A percentile compares a stretch with the other conserved stretches of the same genome.
These are phyloP conservation scores for Alligator mississippiensis DNA, from an alignment of 2,113 vertebrate genomes.

Conservation along the genomic window DNA sequence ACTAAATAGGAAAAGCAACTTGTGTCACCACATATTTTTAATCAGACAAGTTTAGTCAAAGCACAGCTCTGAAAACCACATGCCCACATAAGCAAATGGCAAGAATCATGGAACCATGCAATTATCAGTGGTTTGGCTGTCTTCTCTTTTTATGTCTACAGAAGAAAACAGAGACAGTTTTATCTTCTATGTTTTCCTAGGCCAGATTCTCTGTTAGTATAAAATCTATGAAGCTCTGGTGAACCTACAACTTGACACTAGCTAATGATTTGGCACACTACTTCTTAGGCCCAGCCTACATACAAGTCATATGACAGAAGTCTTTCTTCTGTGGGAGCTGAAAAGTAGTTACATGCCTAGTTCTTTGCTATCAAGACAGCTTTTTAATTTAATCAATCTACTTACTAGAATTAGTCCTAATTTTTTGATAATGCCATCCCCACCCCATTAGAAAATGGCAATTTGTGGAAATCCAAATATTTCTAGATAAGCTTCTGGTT, in stretches of 20 bases:
- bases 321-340: neutral
- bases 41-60: slow-evolving; percentile 52
- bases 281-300: neutral
- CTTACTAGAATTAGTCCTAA: neutral
- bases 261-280: neutral
- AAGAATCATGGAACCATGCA: slow-evolving; percentile 51
- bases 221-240: neutral
- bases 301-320: neutral
- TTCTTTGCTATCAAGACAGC: neutral
- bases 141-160: fast-evolving
- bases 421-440: neutral
- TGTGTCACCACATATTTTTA: slow-evolving; percentile 2
- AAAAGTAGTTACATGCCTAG: neutral
- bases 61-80: slow-evolving; percentile 36
- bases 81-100: neutral
- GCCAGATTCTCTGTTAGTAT: neutral
- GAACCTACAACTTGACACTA: neutral
- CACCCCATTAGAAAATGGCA: neutral
- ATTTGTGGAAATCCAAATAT: neutral
- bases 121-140: neutral
- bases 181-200: slow-evolving; percentile 7
- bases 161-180: neutral
- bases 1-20: neutral
- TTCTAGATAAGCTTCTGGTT: too few relatives aligned
- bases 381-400: neutral